Percentiles rank a stretch among this genome's conserved stretches.
Conservation (phyloP, 2,797 vertebrate genomes). For the Phaenicophaeus curvirostris region DNA sequence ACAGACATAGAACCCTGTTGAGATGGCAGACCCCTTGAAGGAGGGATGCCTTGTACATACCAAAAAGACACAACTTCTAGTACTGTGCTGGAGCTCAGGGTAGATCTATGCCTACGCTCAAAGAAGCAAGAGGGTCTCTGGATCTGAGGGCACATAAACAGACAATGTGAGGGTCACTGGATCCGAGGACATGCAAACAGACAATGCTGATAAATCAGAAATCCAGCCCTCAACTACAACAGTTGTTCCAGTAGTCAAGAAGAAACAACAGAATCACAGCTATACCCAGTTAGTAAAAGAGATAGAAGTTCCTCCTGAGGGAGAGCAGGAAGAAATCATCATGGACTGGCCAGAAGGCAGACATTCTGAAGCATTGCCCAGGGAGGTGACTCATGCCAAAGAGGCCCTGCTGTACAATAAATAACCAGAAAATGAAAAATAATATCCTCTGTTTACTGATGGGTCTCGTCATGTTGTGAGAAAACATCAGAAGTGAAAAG, state of each 20-base stretch:
- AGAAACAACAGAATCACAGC: background rate
- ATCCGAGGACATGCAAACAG: background rate
- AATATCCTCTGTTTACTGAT: background rate
- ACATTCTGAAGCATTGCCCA: background rate
- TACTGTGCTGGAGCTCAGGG: too few relatives aligned
- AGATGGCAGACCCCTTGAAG: background rate
- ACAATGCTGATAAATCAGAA: background rate
- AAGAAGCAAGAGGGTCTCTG: background rate
- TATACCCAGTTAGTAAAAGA: background rate
- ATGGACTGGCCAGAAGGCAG: background rate
- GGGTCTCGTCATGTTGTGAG: background rate
- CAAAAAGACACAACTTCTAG: background rate
- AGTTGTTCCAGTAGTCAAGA: background rate
- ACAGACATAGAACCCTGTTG: background rate
- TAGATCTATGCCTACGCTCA: background rate
- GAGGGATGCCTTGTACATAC: background rate
- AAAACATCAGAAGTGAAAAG: background rate
- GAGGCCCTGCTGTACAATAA: background rate
- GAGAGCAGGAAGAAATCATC: background rate
- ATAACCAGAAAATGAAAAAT: background rate
- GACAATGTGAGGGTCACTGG: background rate
- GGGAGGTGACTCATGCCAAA: background rate
- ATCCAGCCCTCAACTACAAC: background rate
- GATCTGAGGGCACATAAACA: background rate
- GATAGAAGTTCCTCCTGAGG: background rate